phyloP scores from a whole-genome alignment of 2,113 vertebrate species.

The Epinephelus fuscoguttatus region DNA sequence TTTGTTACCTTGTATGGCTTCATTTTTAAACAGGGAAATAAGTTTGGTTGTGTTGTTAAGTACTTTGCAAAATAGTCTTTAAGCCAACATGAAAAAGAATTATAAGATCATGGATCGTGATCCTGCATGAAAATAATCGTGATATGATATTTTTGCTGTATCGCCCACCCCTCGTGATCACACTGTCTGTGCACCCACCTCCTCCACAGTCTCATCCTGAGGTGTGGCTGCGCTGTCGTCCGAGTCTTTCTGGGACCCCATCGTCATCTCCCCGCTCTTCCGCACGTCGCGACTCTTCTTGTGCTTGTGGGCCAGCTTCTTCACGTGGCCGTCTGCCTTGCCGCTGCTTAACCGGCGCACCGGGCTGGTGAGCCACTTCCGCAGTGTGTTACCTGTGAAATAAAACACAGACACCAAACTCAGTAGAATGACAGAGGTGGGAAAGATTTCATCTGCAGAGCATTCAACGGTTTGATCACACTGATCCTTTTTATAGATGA shows the following conservation, averaged over 20 bases:
- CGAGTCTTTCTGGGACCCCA: slow-evolving; percentile 95
- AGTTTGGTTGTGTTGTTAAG: too few relatives aligned
- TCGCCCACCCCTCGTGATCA: too few relatives aligned
- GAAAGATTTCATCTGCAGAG: neutral
- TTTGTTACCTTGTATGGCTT: too few relatives aligned
- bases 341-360: slow-evolving; percentile 97
- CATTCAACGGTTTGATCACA: neutral
- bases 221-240: slow-evolving; percentile 97
- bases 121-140: too few relatives aligned
- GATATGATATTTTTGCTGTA: too few relatives aligned
- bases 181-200: slow-evolving; percentile 82
- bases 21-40: too few relatives aligned
- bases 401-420: neutral
- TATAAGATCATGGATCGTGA: too few relatives aligned
- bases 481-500: neutral
- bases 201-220: slow-evolving; percentile 96
- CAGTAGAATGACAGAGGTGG: neutral
- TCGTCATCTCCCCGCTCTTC: slow-evolving; percentile 89
- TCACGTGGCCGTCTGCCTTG: slow-evolving; percentile 96
- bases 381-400: slow-evolving; percentile 90
- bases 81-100: too few relatives aligned
- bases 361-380: slow-evolving; percentile 98
- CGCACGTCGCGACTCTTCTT: slow-evolving; percentile 97
- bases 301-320: slow-evolving; percentile 97
- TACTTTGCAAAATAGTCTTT: too few relatives aligned